Evolutionary conservation across 2,113 vertebrate species (phyloP).

Genomic region (Porphyrio hochstetteri): DNA sequence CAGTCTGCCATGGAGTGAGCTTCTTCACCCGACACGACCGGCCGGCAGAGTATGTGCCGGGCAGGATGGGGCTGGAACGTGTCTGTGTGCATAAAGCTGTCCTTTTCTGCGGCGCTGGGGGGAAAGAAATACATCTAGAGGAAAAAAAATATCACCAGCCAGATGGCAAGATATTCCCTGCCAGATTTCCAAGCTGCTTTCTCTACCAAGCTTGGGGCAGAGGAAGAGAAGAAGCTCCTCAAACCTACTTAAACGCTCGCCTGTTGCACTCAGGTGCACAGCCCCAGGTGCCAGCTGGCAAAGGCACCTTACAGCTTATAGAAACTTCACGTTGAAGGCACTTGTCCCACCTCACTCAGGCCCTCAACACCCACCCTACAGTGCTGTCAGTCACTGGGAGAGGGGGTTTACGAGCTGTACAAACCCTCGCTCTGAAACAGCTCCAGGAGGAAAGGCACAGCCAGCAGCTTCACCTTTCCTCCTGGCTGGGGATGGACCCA

Average conservation of each 20-base stretch:
- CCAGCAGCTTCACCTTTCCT: background rate
- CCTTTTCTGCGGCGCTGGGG: background rate
- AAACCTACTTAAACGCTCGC: background rate
- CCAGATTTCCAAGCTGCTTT: slow-evolving; percentile 35
- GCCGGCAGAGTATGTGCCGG: background rate
- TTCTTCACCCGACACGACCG: background rate
- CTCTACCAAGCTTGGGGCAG: background rate
- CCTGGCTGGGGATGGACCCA: background rate
- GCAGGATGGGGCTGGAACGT: background rate
- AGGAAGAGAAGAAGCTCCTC: background rate
- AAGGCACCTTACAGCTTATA: background rate
- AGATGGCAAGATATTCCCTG: slow-evolving; percentile 37
- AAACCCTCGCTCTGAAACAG: background rate
- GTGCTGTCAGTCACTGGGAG: background rate
- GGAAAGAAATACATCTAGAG: background rate
- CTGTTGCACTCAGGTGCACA: background rate
- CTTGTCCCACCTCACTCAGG: background rate
- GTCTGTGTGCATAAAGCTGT: background rate
- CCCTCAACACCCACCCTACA: background rate
- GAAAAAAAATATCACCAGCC: background rate
- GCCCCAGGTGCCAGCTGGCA: background rate
- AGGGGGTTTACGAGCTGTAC: background rate
- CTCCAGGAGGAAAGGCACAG: background rate
- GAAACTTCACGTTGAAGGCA: background rate
- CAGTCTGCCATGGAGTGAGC: background rate